phyloP scores from a whole-genome alignment of 2,888 invertebrate species.

The Oasisia sp. region DNA sequence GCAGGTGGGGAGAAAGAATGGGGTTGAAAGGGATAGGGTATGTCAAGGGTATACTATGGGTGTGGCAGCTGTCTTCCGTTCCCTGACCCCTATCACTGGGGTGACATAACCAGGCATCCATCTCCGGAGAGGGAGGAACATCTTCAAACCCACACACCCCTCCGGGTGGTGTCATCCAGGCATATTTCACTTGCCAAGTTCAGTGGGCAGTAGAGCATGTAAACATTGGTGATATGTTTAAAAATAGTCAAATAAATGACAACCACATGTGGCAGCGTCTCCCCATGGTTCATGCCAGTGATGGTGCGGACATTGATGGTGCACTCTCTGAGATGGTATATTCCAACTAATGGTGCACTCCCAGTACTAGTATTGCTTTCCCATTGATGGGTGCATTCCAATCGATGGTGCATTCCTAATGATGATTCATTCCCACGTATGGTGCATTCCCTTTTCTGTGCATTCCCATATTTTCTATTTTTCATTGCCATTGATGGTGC shows the following conservation, averaged over 20 bases:
- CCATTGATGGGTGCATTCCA: neutral
- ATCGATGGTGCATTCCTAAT: too few relatives aligned
- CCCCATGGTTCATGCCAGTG: neutral
- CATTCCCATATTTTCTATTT: too few relatives aligned
- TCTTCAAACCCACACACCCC: neutral
- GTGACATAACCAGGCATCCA: neutral
- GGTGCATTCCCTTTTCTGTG: neutral
- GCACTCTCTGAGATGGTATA: too few relatives aligned
- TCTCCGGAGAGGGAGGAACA: neutral
- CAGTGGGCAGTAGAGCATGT: neutral
- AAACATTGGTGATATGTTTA: neutral
- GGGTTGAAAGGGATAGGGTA: neutral
- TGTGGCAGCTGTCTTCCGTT: conserved; percentile 5
- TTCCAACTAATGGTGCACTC: too few relatives aligned
- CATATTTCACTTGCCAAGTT: neutral
- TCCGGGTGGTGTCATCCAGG: neutral
- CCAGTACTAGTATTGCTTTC: too few relatives aligned
- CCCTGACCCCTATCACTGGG: neutral
- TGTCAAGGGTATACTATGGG: neutral
- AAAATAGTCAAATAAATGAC: neutral
- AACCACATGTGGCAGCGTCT: neutral
- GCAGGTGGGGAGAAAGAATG: neutral
- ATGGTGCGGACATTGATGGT: too few relatives aligned
- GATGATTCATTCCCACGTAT: neutral
- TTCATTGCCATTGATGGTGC: neutral